Evolutionary conservation across 2,888 invertebrate genomes (phyloP), one percentile per base, ranked within the genome.

Genomic region (Sarcophaga variegata): DNA sequence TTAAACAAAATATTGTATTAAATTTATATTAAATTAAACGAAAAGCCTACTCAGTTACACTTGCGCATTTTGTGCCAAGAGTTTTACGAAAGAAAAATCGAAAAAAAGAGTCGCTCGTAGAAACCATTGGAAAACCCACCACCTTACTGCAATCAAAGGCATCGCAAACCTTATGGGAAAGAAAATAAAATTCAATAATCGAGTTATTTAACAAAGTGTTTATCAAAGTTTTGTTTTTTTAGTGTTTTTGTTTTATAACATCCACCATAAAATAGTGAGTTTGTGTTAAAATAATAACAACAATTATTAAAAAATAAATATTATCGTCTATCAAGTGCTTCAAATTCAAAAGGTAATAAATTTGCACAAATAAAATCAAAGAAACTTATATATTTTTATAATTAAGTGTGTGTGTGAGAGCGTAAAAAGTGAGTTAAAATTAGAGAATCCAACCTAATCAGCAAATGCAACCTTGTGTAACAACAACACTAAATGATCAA

Each of bases 401-500:
- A 14, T 47, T 22, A 4, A 11, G 3, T 75, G 20, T 49, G 49
- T 66, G 47, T 27, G 6, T 27, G 63, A 22, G 27, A 54, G 25
- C 22, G 25, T 49, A 4, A 27, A 47, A 76, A 59, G 12, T 62
- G 22, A 25, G 27, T 49, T 37, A 54, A 63, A 47, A 59, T 37
- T 37, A 37, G 37, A 37, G 59, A 45, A 25, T 5, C 54, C 2
- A 8, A 6, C 83, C 62, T 67, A 78, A 72, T 78, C 67, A 27
- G 49, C 49, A 72, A 67, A 83, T 78, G 77, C 83, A 78, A 83
- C 83, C 72, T 83, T 83, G 83, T 72, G 60, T 74, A 67, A 72
- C 64, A 14, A 77, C 64, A 14, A 77, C 64, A 25, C 54, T 1
- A 66, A 37, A 45, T 69, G 25, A 69, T 59, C n/a, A 75, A 20